These are phyloP conservation scores for Peribatodes rhomboidaria DNA, from an alignment of 2,888 invertebrate genomes.

Conservation along the genomic window DNA sequence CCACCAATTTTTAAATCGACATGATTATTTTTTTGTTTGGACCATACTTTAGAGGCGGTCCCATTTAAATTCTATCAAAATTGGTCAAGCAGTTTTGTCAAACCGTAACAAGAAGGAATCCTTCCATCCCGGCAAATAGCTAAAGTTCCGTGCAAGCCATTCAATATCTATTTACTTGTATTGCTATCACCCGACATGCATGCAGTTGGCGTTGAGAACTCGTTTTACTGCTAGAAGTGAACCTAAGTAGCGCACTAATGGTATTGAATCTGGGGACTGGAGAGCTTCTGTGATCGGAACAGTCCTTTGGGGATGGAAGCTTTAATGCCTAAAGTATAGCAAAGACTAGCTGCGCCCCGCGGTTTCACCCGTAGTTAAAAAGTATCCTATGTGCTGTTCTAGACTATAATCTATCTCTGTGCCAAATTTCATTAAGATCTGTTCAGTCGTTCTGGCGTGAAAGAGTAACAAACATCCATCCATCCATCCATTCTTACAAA, in stretches of 20 bases:
- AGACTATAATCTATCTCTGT: no score
- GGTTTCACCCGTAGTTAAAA: no score
- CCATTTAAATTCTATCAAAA: constrained; percentile 19
- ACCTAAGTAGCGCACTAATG: constrained; percentile 52
- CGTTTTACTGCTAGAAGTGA: constrained; percentile 37
- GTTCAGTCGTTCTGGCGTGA: no score
- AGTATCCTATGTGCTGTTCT: no score
- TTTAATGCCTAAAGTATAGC: constrained; percentile 13
- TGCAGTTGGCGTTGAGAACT: constrained; percentile 41
- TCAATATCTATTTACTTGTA: constrained; percentile 68
- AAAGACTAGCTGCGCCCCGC: no score
- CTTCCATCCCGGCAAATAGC: constrained; percentile 28
- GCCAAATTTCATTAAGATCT: no score
- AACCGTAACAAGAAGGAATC: constrained; percentile 43
- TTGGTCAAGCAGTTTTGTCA: no score
- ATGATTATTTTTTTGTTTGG: no score
- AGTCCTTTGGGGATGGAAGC: background rate
- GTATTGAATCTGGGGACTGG: constrained; percentile 50
- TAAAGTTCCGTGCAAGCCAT: constrained; percentile 40
- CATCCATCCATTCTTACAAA: no score
- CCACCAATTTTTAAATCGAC: no score
- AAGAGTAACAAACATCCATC: no score
- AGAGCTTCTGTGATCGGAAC: constrained; percentile 16
- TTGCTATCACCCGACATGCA: constrained; percentile 58
- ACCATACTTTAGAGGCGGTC: no score